Conservation (phyloP, 2,797 vertebrate species). For the Rousettus madagascariensis region DNA sequence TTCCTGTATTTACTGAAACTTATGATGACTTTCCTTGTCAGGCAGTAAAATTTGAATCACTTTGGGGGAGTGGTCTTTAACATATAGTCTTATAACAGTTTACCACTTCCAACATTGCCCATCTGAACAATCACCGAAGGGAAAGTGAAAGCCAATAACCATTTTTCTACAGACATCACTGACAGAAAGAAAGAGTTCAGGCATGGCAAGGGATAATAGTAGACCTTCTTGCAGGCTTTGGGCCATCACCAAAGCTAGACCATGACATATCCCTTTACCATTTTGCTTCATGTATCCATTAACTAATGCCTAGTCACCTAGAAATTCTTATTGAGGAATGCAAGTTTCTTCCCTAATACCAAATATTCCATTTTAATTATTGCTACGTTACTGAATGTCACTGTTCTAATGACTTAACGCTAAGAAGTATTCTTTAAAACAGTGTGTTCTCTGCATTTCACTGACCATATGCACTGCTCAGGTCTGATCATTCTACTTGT, state of each 20-base stretch:
- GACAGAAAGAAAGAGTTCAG: not conserved
- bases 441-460: not conserved
- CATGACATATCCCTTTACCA: not conserved
- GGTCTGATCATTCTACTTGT: not conserved
- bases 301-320: not conserved
- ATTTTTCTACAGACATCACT: not conserved
- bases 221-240: not conserved
- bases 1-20: not conserved
- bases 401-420: not conserved
- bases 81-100: not conserved
- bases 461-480: not conserved
- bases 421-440: not conserved
- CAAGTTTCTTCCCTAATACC: not conserved
- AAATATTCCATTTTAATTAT: not conserved
- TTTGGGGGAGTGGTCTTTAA: not conserved
- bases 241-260: not conserved
- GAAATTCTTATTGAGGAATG: not conserved
- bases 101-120: not conserved
- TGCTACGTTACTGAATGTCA: not conserved
- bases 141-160: not conserved
- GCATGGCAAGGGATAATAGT: fast-evolving
- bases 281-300: not conserved
- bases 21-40: not conserved
- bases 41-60: not conserved
- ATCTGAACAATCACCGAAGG: not conserved